These are phyloP conservation scores for Arremon brunneinucha DNA, from an alignment of 2,797 vertebrate species.

Conservation along the genomic window DNA sequence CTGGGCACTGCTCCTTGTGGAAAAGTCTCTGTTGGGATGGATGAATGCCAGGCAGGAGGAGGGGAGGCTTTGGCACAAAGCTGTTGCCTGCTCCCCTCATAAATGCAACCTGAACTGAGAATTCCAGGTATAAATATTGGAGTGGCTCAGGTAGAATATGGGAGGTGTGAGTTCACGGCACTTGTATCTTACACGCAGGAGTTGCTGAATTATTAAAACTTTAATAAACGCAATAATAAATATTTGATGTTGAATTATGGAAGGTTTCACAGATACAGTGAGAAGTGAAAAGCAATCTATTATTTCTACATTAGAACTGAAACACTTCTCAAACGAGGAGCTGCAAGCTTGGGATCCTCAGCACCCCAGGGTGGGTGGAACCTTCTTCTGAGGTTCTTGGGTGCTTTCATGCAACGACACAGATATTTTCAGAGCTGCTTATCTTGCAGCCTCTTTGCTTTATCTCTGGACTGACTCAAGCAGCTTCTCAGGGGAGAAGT, in stretches of 20 bases:
- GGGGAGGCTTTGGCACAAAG: not conserved
- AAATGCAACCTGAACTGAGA: slow-evolving; percentile 36
- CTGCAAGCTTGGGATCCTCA: not conserved
- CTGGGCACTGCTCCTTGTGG: slow-evolving; percentile 9
- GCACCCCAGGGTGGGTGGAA: not conserved
- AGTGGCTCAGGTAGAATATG: slow-evolving; percentile 63
- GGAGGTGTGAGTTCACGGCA: slow-evolving; percentile 38
- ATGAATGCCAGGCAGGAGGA: not conserved
- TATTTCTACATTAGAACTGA: slow-evolving; percentile 66
- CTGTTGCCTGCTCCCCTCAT: not conserved
- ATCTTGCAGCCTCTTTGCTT: not conserved
- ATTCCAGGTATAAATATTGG: slow-evolving; percentile 68
- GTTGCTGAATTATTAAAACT: slow-evolving; percentile 79
- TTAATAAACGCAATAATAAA: slow-evolving; percentile 82
- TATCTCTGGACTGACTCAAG: not conserved
- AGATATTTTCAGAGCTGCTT: not conserved
- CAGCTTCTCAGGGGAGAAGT: not conserved
- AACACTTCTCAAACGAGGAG: slow-evolving; percentile 39
- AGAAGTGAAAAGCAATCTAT: slow-evolving; percentile 65
- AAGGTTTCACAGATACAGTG: slow-evolving; percentile 71
- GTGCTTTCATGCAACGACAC: not conserved
- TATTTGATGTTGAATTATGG: slow-evolving; percentile 82
- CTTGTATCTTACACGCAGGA: slow-evolving; percentile 57
- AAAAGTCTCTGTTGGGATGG: slow-evolving; percentile 11
- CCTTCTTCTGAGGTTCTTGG: not conserved